Evolutionary conservation across 64 coral and sea anemone genomes (phyloP), one percentile per base, ranked within the genome.

Genomic region (Anthopleura sola): DNA sequence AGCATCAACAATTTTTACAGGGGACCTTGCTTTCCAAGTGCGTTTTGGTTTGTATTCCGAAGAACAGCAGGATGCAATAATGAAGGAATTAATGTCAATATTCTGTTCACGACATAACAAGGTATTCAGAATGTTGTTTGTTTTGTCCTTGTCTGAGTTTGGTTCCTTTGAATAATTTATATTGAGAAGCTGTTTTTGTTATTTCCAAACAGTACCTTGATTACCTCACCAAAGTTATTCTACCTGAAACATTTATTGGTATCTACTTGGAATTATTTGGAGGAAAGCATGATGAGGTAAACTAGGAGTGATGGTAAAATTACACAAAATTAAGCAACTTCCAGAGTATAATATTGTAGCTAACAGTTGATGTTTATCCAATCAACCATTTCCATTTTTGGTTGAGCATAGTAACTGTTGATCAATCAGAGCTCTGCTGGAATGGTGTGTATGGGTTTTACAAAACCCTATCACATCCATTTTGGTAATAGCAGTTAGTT

Each of bases 31-130:
- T 36, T 96, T 96, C 53, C 94, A 96, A 84, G 94, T 96, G 54
- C 90, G 85, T 40, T 96, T 96, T 90, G 94, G 94, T 39, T 82
- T 69, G 54, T 96, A 88, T 80, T 90, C 94, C 33, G 94, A 92
- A 36, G 94, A 92, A 1, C 94, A 96, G 49, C 94, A 92, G 34
- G 94, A 96, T 33, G 85, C 13, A 31, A 90, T 96, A 23, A 92
- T 96, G 90, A 78, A 82, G 9, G 86, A 64, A 1, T 87, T 96
- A 13, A 90, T 92, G 26, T 36, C 49, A 15, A 96, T 96, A 83
- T 96, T 96, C 49, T 96, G 94, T 80, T 92, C 91, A 82, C 92
- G 91, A 24, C 86, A 92, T n/a, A 96, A 86, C 44, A 96, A 96
- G 87, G 94, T 96, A 84, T 28, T 10, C 66, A 34, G 19, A 3